phyloP scores from a whole-genome alignment of 2,113 vertebrate genomes.

The Syngnathus floridae region DNA sequence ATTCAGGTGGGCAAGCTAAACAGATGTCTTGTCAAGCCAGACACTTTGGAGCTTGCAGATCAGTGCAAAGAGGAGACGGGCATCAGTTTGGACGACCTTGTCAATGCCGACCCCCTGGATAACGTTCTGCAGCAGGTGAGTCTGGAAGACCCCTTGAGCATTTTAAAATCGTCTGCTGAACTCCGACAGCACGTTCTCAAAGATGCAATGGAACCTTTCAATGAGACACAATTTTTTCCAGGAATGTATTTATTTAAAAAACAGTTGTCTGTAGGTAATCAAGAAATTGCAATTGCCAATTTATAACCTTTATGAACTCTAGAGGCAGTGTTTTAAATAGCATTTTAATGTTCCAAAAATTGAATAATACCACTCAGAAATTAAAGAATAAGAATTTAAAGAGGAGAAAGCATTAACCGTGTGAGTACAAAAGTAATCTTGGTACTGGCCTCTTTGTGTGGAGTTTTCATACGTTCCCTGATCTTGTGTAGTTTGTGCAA shows the following conservation, averaged over 20 bases:
- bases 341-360: neutral
- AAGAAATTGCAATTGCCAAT: no score
- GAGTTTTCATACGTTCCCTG: neutral
- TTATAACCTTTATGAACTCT: no score
- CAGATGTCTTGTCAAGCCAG: slow-evolving; percentile 84
- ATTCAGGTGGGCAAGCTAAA: slow-evolving; percentile 90
- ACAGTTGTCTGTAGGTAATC: neutral
- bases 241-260: neutral
- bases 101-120: slow-evolving; percentile 84
- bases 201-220: neutral
- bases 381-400: no score
- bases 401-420: no score
- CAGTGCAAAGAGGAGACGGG: slow-evolving; percentile 83
- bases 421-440: no score
- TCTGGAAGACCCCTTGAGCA: neutral
- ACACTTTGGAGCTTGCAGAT: slow-evolving; percentile 83
- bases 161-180: neutral
- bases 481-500: neutral
- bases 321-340: neutral
- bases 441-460: neutral
- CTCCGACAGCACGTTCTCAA: neutral
- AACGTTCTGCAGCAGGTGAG: slow-evolving; percentile 88
- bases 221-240: neutral
- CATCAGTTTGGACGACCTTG: slow-evolving; percentile 77
- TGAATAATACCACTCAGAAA: no score